phyloP scores from a whole-genome alignment of 2,113 vertebrate genomes.

The Struthidea cinerea region DNA sequence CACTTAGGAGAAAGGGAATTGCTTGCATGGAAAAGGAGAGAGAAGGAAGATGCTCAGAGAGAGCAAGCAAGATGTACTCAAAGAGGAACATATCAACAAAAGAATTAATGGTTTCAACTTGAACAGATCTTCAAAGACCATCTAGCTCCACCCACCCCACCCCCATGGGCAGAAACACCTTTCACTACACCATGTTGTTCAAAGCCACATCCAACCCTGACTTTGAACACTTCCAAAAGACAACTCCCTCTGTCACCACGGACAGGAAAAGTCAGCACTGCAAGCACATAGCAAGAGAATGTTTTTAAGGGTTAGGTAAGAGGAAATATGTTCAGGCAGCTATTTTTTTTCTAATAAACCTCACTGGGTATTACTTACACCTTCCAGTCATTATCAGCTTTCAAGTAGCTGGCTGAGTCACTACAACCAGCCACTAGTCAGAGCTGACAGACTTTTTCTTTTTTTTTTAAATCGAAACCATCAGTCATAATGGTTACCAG shows the following conservation, averaged over 20 bases:
- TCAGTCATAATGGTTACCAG: neutral
- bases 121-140: neutral
- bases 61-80: neutral
- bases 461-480: neutral
- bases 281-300: neutral
- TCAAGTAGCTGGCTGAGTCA: neutral
- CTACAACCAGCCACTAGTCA: neutral
- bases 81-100: neutral
- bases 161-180: neutral
- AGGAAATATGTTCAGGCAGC: neutral
- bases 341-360: neutral
- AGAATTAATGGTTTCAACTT: neutral
- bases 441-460: neutral
- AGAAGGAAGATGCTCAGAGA: neutral
- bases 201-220: neutral
- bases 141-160: neutral
- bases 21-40: rapidly evolving
- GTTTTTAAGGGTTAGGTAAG: neutral
- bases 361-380: neutral
- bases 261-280: neutral
- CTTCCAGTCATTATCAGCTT: neutral
- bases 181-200: neutral
- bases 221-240: neutral
- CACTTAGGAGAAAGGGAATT: neutral
- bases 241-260: neutral